Evolutionary conservation across 2,113 vertebrate genomes (phyloP).

Genomic region (Pardalotus punctatus): DNA sequence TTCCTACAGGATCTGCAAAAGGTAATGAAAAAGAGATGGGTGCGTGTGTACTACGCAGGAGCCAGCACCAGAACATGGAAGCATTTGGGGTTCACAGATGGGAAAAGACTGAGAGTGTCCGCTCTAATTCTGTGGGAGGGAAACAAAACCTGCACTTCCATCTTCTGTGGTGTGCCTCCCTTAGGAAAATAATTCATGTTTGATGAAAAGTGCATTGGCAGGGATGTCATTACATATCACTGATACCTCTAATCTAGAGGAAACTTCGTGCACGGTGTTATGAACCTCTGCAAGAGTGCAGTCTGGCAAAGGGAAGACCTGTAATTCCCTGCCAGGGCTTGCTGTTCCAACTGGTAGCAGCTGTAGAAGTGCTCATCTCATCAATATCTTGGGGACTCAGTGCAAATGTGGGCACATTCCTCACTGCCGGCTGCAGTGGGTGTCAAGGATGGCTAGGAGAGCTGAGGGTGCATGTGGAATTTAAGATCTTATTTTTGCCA

Average conservation of each 20-base stretch:
- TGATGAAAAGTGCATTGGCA: not conserved
- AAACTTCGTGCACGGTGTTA: accelerated
- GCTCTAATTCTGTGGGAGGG: not conserved
- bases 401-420: not conserved
- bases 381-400: not conserved
- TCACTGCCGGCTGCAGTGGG: not conserved
- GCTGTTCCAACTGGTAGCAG: not conserved
- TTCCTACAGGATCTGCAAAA: not conserved
- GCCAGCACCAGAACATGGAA: accelerated
- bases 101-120: not conserved
- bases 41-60: not conserved
- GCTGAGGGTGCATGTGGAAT: not conserved
- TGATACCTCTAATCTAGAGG: not conserved
- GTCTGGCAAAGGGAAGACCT: not conserved
- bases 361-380: not conserved
- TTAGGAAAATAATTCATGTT: not conserved
- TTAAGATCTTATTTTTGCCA: not conserved
- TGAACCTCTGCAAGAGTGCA: not conserved
- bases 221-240: not conserved
- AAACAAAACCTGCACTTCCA: not conserved
- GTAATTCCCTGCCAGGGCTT: not conserved
- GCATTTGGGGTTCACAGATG: not conserved
- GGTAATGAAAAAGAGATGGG: not conserved
- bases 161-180: not conserved
- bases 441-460: not conserved